Conservation (phyloP, 2,113 vertebrate species). For the Eulacestoma nigropectus region DNA sequence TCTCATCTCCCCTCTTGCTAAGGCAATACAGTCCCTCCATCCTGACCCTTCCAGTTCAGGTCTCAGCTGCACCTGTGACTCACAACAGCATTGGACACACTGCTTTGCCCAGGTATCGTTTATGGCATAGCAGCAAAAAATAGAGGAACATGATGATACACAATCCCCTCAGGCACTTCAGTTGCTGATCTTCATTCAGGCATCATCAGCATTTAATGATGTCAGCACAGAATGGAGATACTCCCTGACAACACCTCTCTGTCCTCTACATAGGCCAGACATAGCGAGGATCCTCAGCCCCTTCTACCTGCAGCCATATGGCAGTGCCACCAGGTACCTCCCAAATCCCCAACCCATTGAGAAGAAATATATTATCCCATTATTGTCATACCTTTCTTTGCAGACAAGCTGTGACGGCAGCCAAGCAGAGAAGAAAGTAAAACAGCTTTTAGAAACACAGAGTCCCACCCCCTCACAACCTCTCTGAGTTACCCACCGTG, state of each 20-base stretch:
- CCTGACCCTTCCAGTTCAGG: background rate
- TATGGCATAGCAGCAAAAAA: background rate
- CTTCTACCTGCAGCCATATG: background rate
- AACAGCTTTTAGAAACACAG: background rate
- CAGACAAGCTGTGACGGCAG: background rate
- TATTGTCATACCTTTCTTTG: background rate
- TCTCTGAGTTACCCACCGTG: conserved; percentile 26
- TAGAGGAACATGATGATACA: background rate
- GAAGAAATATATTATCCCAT: background rate
- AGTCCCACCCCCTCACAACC: conserved; percentile 32
- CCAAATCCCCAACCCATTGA: background rate
- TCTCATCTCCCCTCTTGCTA: background rate
- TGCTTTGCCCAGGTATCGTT: background rate
- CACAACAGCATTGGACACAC: background rate
- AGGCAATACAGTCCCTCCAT: background rate
- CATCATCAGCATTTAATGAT: background rate
- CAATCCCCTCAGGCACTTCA: background rate
- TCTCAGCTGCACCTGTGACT: background rate
- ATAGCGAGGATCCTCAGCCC: background rate
- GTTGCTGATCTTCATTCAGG: background rate
- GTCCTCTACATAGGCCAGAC: background rate
- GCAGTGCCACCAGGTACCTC: background rate
- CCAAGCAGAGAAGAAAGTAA: conserved; percentile 29
- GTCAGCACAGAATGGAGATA: background rate
- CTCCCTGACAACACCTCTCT: background rate